A percentile compares a stretch with the other conserved stretches of the same genome.
These are phyloP conservation scores for Batillaria attramentaria DNA, from an alignment of 1,140 invertebrate species.

Conservation along the genomic window DNA sequence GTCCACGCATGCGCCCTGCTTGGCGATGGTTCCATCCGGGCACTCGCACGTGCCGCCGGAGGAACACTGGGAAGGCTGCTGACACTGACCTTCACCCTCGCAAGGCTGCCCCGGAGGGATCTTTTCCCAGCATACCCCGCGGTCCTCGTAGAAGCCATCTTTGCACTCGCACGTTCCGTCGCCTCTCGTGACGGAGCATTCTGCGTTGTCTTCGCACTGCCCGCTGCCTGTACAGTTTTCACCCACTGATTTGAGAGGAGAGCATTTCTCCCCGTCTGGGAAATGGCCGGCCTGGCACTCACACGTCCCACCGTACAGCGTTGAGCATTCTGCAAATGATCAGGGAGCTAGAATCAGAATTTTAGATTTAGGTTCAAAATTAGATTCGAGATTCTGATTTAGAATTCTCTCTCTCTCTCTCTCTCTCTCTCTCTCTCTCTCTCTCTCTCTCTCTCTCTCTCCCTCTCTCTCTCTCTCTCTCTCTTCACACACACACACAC, in stretches of 20 bases:
- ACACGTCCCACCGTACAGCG: conserved; percentile 18
- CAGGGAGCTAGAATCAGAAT: no score
- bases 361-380: no score
- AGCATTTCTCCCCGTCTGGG: conserved; percentile 9
- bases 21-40: conserved; percentile 9
- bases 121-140: conserved; percentile 19
- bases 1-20: conserved; percentile 17
- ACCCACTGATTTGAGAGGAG: not conserved
- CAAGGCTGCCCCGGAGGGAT: conserved; percentile 20
- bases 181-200: conserved; percentile 14
- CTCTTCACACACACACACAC: no score
- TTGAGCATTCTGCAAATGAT: conserved; percentile 25
- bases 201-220: conserved; percentile 27
- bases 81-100: conserved; percentile 22
- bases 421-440: no score
- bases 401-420: no score
- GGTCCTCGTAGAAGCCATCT: conserved; percentile 20
- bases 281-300: conserved; percentile 25
- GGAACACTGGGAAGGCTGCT: conserved; percentile 20
- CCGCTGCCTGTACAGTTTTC: conserved; percentile 22
- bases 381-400: no score
- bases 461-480: no score
- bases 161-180: conserved; percentile 27
- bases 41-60: conserved; percentile 11
- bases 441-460: no score